Conservation (phyloP, 2,797 vertebrate genomes). For the Okamejei kenojei region DNA sequence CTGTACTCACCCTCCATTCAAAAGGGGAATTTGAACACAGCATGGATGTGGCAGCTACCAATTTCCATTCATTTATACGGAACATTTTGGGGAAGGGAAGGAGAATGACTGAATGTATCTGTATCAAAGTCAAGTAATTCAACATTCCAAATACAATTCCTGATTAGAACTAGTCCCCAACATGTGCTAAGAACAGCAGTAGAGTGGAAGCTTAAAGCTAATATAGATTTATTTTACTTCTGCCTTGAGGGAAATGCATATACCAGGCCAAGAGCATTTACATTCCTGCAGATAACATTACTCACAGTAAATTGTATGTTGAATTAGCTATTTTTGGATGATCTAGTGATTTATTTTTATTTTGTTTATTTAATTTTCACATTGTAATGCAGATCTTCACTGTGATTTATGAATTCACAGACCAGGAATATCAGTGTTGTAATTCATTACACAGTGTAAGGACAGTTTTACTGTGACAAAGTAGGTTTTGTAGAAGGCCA, state of each 20-base stretch:
- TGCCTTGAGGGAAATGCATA: conserved; percentile 18
- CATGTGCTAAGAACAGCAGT: not conserved
- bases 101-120: not conserved
- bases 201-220: not conserved
- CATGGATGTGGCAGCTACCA: not conserved
- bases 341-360: not conserved
- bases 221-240: conserved; percentile 20
- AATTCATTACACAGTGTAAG: not conserved
- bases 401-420: not conserved
- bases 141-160: not conserved
- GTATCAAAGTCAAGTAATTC: not conserved
- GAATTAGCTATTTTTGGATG: conserved; percentile 5
- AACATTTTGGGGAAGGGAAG: not conserved
- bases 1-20: not conserved
- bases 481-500: no score
- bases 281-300: conserved; percentile 22
- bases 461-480: not conserved
- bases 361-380: conserved; percentile 11
- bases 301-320: not conserved
- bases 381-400: not conserved
- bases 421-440: not conserved
- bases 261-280: not conserved
- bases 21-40: not conserved
- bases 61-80: not conserved
- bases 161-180: not conserved